A percentile compares a stretch with the other conserved stretches of the same genome.
Evolutionary conservation across 1,140 invertebrate genomes (phyloP).

Genomic region (Anastrepha obliqua): DNA sequence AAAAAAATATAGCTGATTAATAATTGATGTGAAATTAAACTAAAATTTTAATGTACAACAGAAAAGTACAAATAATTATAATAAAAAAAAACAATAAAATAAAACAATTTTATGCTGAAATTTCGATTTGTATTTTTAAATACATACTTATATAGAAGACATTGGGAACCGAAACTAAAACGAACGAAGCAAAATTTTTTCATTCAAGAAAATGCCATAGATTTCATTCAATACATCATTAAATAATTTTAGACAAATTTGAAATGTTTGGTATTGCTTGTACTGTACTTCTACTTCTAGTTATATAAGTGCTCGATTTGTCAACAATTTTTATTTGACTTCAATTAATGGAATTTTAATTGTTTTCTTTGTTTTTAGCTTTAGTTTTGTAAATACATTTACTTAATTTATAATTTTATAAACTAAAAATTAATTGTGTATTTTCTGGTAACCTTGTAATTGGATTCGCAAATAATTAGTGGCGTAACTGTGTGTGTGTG

Average conservation of each 20-base stretch:
- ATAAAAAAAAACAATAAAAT: slow-evolving; percentile 1
- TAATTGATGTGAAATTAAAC: neutral
- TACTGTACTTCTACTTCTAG: neutral
- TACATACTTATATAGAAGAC: too few relatives aligned
- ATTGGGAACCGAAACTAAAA: too few relatives aligned
- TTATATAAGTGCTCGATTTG: slow-evolving; percentile 16
- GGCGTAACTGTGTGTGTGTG: neutral
- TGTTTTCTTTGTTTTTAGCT: slow-evolving; percentile 61
- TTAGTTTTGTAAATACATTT: slow-evolving; percentile 59
- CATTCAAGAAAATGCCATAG: neutral
- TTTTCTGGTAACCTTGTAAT: slow-evolving; percentile 12
- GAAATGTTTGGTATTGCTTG: neutral
- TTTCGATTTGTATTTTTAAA: neutral
- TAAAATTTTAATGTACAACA: slow-evolving; percentile 15
- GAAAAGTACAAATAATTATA: slow-evolving; percentile 34
- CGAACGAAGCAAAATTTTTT: neutral
- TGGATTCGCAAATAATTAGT: neutral
- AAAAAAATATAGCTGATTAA: slow-evolving; percentile 23
- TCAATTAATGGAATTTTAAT: slow-evolving; percentile 44
- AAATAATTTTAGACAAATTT: neutral
- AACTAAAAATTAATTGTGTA: slow-evolving; percentile 5
- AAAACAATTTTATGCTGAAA: neutral
- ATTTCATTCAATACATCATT: neutral
- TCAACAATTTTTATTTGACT: slow-evolving; percentile 26
- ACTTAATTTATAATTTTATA: slow-evolving; percentile 57